Percentiles rank a stretch among this genome's conserved stretches.
phyloP scores from a whole-genome alignment of 2,113 vertebrate species.

The Sakesphorus luctuosus region DNA sequence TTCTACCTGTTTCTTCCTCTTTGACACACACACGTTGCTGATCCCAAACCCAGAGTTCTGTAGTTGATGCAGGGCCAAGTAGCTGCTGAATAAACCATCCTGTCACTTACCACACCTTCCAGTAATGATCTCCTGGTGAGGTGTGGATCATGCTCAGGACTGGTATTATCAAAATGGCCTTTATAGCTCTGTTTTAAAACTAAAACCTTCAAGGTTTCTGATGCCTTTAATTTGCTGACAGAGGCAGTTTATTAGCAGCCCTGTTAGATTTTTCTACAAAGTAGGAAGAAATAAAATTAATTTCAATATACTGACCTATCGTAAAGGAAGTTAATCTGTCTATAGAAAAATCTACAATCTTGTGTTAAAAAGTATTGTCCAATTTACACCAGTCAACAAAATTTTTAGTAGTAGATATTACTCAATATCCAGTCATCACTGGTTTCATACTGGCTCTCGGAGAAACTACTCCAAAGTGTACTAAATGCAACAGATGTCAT shows the following conservation, averaged over 20 bases:
- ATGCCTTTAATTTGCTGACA: not conserved
- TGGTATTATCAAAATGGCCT: not conserved
- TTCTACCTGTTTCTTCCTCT: not conserved
- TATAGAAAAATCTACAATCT: not conserved
- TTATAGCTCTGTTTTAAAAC: not conserved
- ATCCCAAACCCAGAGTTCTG: not conserved
- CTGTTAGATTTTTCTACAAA: not conserved
- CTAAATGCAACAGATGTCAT: not conserved
- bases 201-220: not conserved
- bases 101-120: not conserved
- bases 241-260: not conserved
- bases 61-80: fast-evolving
- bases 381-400: not conserved
- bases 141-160: not conserved
- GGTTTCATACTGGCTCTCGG: not conserved
- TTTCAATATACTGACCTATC: not conserved
- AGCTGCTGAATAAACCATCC: not conserved
- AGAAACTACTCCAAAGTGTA: not conserved
- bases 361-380: not conserved
- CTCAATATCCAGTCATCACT: not conserved
- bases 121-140: not conserved
- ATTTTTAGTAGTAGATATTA: not conserved
- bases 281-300: not conserved
- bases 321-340: not conserved
- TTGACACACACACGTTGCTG: not conserved